phyloP scores from a whole-genome alignment of 2,888 invertebrate genomes.

The Craniophora ligustri region DNA sequence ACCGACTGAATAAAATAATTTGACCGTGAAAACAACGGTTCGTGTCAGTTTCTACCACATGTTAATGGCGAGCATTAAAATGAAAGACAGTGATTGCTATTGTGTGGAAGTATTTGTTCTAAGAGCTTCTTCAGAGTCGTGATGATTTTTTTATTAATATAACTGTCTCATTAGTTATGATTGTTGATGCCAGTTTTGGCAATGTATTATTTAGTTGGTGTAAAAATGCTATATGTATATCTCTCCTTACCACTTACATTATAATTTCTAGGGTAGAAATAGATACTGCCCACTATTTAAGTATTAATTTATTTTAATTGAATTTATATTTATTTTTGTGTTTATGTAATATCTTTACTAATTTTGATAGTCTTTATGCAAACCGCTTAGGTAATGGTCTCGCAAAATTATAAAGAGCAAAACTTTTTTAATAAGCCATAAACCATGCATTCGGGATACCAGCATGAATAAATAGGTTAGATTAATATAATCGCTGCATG shows the following conservation, averaged over 20 bases:
- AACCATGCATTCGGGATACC: not conserved
- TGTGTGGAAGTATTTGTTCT: constrained; percentile 20
- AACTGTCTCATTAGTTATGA: not conserved
- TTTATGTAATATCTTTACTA: no score
- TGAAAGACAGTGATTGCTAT: constrained; percentile 44
- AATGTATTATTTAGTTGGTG: no score
- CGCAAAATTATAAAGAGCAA: not conserved
- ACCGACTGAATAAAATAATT: constrained; percentile 45
- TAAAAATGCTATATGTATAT: no score
- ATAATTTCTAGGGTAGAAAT: no score
- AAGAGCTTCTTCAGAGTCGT: constrained; percentile 11
- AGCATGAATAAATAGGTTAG: not conserved
- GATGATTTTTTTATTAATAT: constrained; percentile 13
- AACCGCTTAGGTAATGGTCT: no score
- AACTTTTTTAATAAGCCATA: not conserved
- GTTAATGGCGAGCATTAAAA: constrained; percentile 49
- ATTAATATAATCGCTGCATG: constrained; percentile 25
- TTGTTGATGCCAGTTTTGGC: no score
- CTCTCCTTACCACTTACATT: no score
- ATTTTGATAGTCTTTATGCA: no score
- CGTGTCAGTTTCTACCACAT: constrained; percentile 43
- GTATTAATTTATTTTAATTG: no score
- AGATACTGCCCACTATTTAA: no score
- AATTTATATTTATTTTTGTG: no score
- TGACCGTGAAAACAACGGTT: constrained; percentile 53